Percentiles rank a stretch among this genome's conserved stretches.
Conservation (phyloP, 1,140 invertebrate genomes). For the Ips typographus region DNA sequence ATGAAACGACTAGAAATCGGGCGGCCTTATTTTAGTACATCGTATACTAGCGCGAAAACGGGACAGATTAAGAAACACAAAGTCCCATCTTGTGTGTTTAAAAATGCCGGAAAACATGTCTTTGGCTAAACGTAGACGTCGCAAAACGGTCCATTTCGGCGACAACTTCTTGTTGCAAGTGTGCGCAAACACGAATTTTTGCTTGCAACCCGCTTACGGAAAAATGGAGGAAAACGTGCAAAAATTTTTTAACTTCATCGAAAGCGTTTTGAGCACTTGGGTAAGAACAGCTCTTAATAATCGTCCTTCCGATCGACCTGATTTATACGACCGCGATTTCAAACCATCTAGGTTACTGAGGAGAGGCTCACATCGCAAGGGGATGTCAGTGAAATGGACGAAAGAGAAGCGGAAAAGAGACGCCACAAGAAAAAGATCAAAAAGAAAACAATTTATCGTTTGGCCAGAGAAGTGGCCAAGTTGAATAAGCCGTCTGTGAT, state of each 20-base stretch:
- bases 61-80: not conserved
- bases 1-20: not conserved
- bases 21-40: too few relatives aligned
- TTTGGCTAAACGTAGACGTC: slow-evolving; percentile 59
- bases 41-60: too few relatives aligned
- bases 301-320: not conserved
- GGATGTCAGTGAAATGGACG: slow-evolving; percentile 64
- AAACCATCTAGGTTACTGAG: slow-evolving; percentile 53
- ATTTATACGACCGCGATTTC: not conserved
- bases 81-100: not conserved
- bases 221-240: slow-evolving; percentile 71
- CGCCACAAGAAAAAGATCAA: slow-evolving; percentile 66
- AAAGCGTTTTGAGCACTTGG: slow-evolving; percentile 68
- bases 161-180: slow-evolving; percentile 69
- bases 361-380: slow-evolving; percentile 67
- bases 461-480: slow-evolving; percentile 66
- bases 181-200: slow-evolving; percentile 59
- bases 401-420: slow-evolving; percentile 62
- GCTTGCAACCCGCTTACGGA: slow-evolving; percentile 45
- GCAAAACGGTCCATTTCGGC: slow-evolving; percentile 75
- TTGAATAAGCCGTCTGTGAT: slow-evolving; percentile 62
- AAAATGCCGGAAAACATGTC: slow-evolving; percentile 36
- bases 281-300: slow-evolving; percentile 44
- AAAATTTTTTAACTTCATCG: slow-evolving; percentile 74
- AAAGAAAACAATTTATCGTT: slow-evolving; percentile 63